Conservation (phyloP, 2,113 vertebrate species). For the Manacus vitellinus region DNA sequence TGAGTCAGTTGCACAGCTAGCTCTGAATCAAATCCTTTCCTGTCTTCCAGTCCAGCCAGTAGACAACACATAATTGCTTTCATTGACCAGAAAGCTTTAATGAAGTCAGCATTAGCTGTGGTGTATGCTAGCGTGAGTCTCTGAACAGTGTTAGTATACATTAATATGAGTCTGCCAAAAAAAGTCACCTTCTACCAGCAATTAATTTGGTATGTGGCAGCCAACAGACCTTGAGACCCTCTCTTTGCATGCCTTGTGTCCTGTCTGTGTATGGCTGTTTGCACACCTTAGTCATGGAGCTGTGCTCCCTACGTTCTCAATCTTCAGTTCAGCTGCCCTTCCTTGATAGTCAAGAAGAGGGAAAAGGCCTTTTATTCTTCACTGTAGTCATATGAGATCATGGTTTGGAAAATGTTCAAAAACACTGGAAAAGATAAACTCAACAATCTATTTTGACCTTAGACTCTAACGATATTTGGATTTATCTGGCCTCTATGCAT, state of each 20-base stretch:
- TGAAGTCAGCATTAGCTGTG: conserved; percentile 5
- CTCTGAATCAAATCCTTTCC: conserved; percentile 47
- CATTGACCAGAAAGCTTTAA: conserved; percentile 22
- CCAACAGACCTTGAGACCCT: neutral
- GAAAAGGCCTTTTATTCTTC: neutral
- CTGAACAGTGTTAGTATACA: neutral
- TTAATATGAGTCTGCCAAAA: neutral
- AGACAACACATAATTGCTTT: conserved; percentile 19
- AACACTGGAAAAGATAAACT: conserved; percentile 40
- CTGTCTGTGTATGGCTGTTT: neutral
- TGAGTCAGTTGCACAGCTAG: conserved; percentile 64
- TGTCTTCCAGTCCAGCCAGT: conserved; percentile 22
- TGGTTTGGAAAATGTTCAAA: neutral
- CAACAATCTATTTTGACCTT: neutral
- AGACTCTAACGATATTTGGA: neutral
- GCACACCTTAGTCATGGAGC: neutral
- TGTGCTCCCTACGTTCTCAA: accelerated
- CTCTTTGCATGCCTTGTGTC: neutral
- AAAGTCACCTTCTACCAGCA: neutral
- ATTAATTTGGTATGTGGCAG: neutral
- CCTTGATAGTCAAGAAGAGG: neutral
- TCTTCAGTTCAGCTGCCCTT: neutral
- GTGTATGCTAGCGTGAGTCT: neutral
- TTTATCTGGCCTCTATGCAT: conserved; percentile 22
- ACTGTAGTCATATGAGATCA: neutral